phyloP scores from a whole-genome alignment of 2,113 vertebrate species.

The Hemiscyllium ocellatum region DNA sequence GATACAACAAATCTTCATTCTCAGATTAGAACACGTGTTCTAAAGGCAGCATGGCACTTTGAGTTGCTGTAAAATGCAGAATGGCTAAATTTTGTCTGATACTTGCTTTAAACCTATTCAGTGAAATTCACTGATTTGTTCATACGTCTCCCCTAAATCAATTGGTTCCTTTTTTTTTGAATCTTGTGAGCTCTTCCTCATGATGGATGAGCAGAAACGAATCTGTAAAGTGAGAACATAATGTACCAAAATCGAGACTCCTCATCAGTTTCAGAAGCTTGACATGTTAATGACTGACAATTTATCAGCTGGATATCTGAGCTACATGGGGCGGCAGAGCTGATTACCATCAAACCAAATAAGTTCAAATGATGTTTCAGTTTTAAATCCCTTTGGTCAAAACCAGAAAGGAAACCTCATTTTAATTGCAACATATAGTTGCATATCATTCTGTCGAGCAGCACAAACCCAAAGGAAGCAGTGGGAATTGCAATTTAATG shows the following conservation, averaged over 20 bases:
- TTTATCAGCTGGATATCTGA: constrained; percentile 8
- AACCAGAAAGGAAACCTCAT: background rate
- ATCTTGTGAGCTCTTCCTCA: background rate
- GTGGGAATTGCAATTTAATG: background rate
- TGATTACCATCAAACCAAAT: background rate
- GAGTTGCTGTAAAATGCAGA: background rate
- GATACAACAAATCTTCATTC: background rate
- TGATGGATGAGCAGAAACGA: background rate
- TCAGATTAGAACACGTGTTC: background rate
- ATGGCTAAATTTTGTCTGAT: background rate
- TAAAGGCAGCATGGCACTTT: background rate
- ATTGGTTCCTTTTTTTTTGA: background rate
- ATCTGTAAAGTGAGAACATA: constrained; percentile 3
- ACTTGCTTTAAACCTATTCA: background rate
- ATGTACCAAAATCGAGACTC: background rate
- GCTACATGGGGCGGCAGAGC: background rate
- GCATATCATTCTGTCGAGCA: background rate
- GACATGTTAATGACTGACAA: constrained; percentile 14
- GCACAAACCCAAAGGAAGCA: background rate
- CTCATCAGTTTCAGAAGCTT: background rate
- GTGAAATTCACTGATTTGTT: constrained; percentile 7
- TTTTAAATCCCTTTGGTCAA: background rate
- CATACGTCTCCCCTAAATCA: background rate
- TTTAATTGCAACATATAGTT: background rate
- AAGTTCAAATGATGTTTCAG: background rate